Evolutionary conservation across 1,140 invertebrate species (phyloP).

Genomic region (Stenopsyche tienmushanensis): DNA sequence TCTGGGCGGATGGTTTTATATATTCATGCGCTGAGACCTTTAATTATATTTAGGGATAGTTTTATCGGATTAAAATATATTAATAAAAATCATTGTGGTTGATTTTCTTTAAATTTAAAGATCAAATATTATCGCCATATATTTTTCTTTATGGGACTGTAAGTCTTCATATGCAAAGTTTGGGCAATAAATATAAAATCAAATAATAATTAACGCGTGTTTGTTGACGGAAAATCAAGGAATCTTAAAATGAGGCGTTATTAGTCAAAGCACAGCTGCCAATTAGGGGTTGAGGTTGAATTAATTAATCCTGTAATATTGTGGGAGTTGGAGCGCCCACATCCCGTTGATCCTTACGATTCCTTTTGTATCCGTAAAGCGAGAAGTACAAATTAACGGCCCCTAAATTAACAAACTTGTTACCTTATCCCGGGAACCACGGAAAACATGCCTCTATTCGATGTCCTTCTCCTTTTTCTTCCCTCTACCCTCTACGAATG

Average conservation of each 20-base stretch:
- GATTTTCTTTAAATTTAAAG: no score
- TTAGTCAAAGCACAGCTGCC: constrained; percentile 11
- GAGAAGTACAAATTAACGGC: constrained; percentile 8
- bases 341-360: neutral
- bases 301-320: constrained; percentile 10
- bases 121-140: no score
- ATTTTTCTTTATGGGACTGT: no score
- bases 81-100: no score
- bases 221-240: no score
- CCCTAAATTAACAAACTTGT: constrained; percentile 13
- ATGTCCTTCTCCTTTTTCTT: neutral
- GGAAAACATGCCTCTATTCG: neutral
- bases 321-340: no score
- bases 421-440: neutral
- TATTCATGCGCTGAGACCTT: no score
- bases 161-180: no score
- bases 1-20: no score
- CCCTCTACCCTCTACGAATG: neutral
- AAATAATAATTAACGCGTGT: neutral
- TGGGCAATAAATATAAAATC: neutral
- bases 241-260: neutral
- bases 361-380: constrained; percentile 4
- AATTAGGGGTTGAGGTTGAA: constrained; percentile 12
- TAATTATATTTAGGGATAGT: no score
- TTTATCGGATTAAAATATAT: no score